Base-by-base conservation (phyloP, 2,113 vertebrate species). In the Xyrauchen texanus region DNA sequence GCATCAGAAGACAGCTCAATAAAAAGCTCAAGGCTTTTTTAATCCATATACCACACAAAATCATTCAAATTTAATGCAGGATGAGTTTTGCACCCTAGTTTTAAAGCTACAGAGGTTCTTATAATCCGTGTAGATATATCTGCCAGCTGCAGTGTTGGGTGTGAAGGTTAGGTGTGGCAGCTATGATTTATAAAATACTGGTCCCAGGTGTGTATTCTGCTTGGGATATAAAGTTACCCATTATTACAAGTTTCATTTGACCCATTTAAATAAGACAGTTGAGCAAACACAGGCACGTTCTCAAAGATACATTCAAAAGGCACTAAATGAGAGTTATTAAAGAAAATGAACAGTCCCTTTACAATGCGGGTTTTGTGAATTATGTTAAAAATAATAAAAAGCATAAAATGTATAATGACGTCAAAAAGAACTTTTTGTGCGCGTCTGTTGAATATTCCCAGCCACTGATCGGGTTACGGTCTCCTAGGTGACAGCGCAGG, bases 161-260 rank as follows among this genome's bases (percentile, higher is more conserved):
- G 62, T 47, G 9, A 58, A 44, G 6, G 55, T 64, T 49, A 82
- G 76, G 84, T 51, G 79, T 80, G 81, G 76, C 21, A 34, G 21
- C 76, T 21, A 57, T 78, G 72, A 82, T 82, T 82, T 70, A 75
- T 76, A 72, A 34, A 34, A 61, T 69, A 61, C 65, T 60, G 0
- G 52, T 81, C 72, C 67, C 80, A 67, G 79, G 79, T 81, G 75
- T 65, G 77, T 34, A 34, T 81, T 77, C 49, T 21, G 64, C 9
- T 12, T 5, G 16, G 21, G 57, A 62, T 77, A 84, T 84, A 67
- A 44, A 58, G 81, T 81, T 83, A 72, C 83, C 63, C 44, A 69
- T 86, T 86, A 76, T 77, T 34, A 58, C 64, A n/a, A 46, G 9
- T 60, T 66, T 83, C 78, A 69, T 76, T 66, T 65, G 85, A 68